Base-by-base conservation (phyloP, 1,140 invertebrate genomes). In the Drusus annulatus region DNA sequence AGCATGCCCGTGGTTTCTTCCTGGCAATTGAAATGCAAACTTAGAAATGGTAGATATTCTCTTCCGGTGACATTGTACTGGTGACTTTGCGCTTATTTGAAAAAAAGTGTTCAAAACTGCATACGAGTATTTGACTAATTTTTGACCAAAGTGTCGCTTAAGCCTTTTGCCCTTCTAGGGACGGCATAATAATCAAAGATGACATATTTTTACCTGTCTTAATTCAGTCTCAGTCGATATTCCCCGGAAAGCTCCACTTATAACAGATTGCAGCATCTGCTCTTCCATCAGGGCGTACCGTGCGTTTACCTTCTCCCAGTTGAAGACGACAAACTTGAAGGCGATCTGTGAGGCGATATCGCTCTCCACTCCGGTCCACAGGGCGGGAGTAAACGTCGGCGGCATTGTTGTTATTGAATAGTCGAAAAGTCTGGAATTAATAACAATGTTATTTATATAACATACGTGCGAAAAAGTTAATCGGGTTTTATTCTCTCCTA, bases 211-310 rank as follows among this genome's bases (percentile, higher is more conserved):
- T 83, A 88, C 87, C 63, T 88, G 85, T 45, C 85, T 79, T 5
- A 87, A 79, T 76, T 88, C 87, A 23, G 85, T 81, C 54, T 87
- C 84, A n/a, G 78, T 85, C 3, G 84, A 84, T n/a, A 88, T 80
- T 2, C 85, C 80, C 17, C 84, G 85, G 7, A 81, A 84, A 45
- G 85, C 85, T 4, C 85, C 86, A 1, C 84, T 6, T 3, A 88
- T 83, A n/a, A 88, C 86, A 4, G 83, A 81, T 36, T 84, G 85
- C 15, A 86, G 51, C 2, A 86, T 81, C 56, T 82, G 71, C 23
- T 85, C 85, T 15, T 83, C 82, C 84, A 87, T 25, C 83, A 81
- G 1, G 71, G 77, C 23, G 84, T 87, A 76, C 85, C 86, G 80
- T 36, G 81, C 78, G 0, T 73, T 65, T 16, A 80, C 68, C 16